Conservation (phyloP, 2,888 invertebrate genomes). For the Pollenia griseotomentosa region DNA sequence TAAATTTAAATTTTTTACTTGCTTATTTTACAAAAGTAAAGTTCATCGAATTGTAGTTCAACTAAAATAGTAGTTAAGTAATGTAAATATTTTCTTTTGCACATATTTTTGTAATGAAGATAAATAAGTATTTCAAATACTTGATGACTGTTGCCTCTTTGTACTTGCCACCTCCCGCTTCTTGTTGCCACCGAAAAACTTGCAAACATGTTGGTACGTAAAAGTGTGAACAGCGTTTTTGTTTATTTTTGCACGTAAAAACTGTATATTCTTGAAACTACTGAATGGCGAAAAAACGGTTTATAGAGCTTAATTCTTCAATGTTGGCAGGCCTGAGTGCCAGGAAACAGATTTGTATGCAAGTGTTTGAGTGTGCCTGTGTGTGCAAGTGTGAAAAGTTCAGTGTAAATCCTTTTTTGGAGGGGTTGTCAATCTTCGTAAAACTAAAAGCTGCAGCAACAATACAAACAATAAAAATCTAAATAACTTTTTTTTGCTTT, state of each 20-base stretch:
- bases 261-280: slow-evolving; percentile 9
- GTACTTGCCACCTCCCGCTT: background rate
- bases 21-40: background rate
- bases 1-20: background rate
- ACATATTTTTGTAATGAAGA: slow-evolving; percentile 20
- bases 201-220: background rate
- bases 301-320: slow-evolving; percentile 23
- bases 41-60: slow-evolving; percentile 22
- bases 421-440: slow-evolving; percentile 22
- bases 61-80: slow-evolving; percentile 20
- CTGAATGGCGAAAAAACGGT: background rate
- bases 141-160: slow-evolving; percentile 22
- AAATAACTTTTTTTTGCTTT: slow-evolving; percentile 16
- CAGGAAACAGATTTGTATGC: slow-evolving; percentile 8
- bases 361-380: background rate
- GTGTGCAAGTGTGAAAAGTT: slow-evolving; percentile 2
- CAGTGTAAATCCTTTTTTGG: slow-evolving; percentile 33
- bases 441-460: background rate
- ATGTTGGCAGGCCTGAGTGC: background rate
- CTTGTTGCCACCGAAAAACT: background rate
- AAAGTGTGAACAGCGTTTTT: slow-evolving; percentile 39
- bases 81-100: slow-evolving; percentile 47
- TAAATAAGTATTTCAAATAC: slow-evolving; percentile 48
- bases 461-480: slow-evolving; percentile 18
- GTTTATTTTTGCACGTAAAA: background rate